Conservation (phyloP, 2,797 vertebrate species). For the Paguma larvata region DNA sequence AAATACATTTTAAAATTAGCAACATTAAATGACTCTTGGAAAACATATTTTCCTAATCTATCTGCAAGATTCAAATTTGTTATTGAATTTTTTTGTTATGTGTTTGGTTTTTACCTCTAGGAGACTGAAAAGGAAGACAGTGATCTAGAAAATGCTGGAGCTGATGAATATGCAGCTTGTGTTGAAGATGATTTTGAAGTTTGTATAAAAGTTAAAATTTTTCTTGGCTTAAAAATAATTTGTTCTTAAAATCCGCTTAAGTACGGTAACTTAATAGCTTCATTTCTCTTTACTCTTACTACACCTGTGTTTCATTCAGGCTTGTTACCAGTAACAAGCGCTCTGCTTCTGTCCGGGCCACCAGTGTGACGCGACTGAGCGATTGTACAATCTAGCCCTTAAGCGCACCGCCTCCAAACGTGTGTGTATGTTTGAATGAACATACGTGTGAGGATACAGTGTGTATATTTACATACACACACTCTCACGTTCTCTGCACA, state of each 20-base stretch:
- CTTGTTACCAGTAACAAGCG: background rate
- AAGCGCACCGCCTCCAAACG: background rate
- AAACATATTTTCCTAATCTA: background rate
- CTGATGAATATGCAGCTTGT: slow-evolving; percentile 82
- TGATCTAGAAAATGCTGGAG: slow-evolving; percentile 79
- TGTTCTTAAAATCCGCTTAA: slow-evolving; percentile 2
- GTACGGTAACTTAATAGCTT: background rate
- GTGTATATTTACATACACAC: too few relatives aligned
- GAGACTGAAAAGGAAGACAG: slow-evolving; percentile 85
- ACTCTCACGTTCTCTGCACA: background rate
- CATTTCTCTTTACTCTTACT: background rate
- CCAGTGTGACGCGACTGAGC: background rate
- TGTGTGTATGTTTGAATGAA: background rate
- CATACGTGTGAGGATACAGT: background rate
- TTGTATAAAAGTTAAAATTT: slow-evolving; percentile 66
- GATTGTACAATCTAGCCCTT: background rate
- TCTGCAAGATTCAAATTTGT: slow-evolving; percentile 40
- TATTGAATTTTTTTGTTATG: slow-evolving; percentile 11
- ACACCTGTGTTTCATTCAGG: background rate
- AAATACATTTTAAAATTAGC: slow-evolving; percentile 3
- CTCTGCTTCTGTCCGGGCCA: background rate
- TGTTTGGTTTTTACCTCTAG: slow-evolving; percentile 75
- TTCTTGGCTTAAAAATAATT: slow-evolving; percentile 48
- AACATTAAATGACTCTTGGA: background rate
- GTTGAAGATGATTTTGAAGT: slow-evolving; percentile 99